A percentile compares a stretch with the other conserved stretches of the same genome.
These are phyloP conservation scores for Ormyrus pomaceus DNA, from an alignment of 2,888 invertebrate genomes.

Conservation along the genomic window DNA sequence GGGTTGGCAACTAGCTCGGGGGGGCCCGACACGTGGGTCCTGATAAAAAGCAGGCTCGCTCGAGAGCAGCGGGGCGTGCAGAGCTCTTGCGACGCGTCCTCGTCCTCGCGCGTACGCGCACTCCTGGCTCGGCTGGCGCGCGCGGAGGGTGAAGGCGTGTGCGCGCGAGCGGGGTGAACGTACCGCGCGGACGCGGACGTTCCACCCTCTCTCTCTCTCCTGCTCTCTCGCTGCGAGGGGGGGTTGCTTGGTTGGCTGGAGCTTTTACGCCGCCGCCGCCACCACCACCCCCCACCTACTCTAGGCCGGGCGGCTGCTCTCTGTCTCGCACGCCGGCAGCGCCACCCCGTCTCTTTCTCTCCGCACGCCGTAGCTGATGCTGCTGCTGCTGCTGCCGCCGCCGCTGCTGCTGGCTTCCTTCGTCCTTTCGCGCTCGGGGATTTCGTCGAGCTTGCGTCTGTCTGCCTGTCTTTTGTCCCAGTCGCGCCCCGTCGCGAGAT, in stretches of 20 bases:
- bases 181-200: constrained; percentile 11
- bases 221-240: neutral
- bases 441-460: neutral
- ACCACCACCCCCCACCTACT: neutral
- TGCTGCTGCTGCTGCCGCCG: too few relatives aligned
- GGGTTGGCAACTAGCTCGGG: too few relatives aligned
- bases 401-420: neutral
- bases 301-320: neutral
- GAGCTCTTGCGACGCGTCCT: constrained; percentile 14
- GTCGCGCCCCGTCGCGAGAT: too few relatives aligned
- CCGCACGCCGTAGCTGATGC: too few relatives aligned
- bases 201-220: constrained; percentile 19
- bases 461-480: neutral
- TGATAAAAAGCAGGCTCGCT: too few relatives aligned
- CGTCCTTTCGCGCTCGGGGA: neutral
- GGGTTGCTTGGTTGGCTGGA: constrained; percentile 2
- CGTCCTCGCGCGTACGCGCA: constrained; percentile 49
- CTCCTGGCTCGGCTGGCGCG: constrained; percentile 13
- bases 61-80: too few relatives aligned
- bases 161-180: constrained; percentile 26
- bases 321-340: neutral
- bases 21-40: too few relatives aligned
- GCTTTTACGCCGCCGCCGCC: constrained; percentile 4
- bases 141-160: neutral
- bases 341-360: neutral